Conservation (phyloP, 2,888 invertebrate genomes). For the Phrixothrix hirtus region DNA sequence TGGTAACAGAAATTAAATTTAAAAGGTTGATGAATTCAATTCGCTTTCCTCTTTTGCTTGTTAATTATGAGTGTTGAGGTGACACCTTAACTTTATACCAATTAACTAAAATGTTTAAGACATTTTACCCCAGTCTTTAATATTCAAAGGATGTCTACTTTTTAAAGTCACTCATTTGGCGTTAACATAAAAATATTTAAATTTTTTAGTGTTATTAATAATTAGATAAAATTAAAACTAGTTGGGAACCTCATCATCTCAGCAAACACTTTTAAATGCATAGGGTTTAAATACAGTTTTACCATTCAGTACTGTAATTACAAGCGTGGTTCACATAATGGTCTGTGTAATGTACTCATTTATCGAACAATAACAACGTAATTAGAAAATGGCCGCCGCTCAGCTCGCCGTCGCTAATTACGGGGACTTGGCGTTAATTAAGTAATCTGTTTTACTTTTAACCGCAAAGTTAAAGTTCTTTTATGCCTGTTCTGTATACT, state of each 20-base stretch:
- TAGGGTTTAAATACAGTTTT: conserved; percentile 35
- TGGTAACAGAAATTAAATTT: conserved; percentile 14
- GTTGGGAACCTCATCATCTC: conserved; percentile 11
- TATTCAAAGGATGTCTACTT: conserved; percentile 8
- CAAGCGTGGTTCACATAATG: conserved; percentile 33
- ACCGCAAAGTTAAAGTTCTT: conserved; percentile 23
- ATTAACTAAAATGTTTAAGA: conserved; percentile 37
- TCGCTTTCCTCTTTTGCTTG: conserved; percentile 38
- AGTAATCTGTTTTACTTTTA: conserved; percentile 39
- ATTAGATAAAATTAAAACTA: conserved; percentile 8
- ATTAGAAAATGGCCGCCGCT: conserved; percentile 45
- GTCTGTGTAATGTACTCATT: conserved; percentile 41
- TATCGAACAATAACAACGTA: conserved; percentile 38
- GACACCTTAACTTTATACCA: conserved; percentile 42
- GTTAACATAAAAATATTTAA: too few species aligned
- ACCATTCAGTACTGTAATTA: conserved; percentile 36
- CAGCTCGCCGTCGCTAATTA: conserved; percentile 43
- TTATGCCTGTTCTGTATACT: conserved; percentile 2
- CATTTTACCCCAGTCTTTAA: conserved; percentile 21
- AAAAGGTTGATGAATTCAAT: conserved; percentile 26
- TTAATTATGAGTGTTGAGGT: conserved; percentile 42
- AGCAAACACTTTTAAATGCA: conserved; percentile 12
- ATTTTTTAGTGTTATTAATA: not conserved
- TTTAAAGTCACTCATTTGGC: too few species aligned
- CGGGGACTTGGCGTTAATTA: conserved; percentile 39